Evolutionary conservation across 2,797 vertebrate species (phyloP).

Genomic region (Ctenopoma multispine): DNA sequence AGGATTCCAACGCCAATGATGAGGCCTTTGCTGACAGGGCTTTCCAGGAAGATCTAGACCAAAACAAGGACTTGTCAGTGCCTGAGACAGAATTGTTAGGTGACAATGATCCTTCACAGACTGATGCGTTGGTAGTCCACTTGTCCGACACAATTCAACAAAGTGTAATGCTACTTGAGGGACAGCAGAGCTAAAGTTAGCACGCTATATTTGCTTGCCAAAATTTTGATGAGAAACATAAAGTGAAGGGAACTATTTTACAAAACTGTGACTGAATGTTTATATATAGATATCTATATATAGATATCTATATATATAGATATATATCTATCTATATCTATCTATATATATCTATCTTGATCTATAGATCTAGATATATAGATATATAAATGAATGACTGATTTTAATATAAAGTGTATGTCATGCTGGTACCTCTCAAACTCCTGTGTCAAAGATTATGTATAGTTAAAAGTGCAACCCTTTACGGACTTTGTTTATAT

Average conservation of each 20-base stretch:
- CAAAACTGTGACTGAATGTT: constrained; percentile 70
- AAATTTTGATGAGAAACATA: constrained; percentile 36
- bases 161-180: constrained; percentile 25
- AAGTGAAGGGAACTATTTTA: constrained; percentile 74
- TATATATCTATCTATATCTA: too few relatives aligned
- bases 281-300: constrained; percentile 51
- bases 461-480: constrained; percentile 30
- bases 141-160: constrained; percentile 64
- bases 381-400: constrained; percentile 44
- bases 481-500: constrained; percentile 35
- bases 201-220: constrained; percentile 53
- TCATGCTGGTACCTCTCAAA: constrained; percentile 46
- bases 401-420: constrained; percentile 45
- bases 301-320: background rate
- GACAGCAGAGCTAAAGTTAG: constrained; percentile 38
- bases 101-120: constrained; percentile 88
- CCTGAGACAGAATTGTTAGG: constrained; percentile 94
- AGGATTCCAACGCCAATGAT: constrained; percentile 76
- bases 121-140: constrained; percentile 69
- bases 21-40: constrained; percentile 81
- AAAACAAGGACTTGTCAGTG: constrained; percentile 86
- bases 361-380: too few relatives aligned
- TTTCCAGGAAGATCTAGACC: constrained; percentile 82
- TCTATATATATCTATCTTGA: too few relatives aligned
- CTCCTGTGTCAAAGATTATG: constrained; percentile 31